Percentiles rank a stretch among this genome's conserved stretches.
Evolutionary conservation across 2,113 vertebrate genomes (phyloP).

Genomic region (Cacatua alba): DNA sequence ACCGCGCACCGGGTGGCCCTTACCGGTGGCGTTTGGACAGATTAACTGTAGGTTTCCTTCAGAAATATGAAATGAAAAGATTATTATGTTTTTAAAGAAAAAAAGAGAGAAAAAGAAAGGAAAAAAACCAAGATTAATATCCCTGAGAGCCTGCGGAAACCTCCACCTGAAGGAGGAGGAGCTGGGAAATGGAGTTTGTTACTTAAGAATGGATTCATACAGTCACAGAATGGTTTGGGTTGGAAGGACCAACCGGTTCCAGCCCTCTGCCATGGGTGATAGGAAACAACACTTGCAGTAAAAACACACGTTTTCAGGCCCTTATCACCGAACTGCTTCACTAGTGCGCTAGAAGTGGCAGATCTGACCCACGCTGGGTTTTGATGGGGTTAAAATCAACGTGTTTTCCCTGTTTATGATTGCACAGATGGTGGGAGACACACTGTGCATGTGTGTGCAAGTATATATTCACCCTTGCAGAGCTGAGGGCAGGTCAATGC

Average conservation of each 20-base stretch:
- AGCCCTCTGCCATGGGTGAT: neutral
- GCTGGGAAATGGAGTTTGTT: neutral
- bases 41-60: neutral
- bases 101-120: neutral
- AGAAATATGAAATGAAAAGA: neutral
- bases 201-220: neutral
- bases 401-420: neutral
- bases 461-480: no score
- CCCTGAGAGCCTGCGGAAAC: neutral
- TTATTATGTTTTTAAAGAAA: neutral
- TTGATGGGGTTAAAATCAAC: neutral
- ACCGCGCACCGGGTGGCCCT: neutral
- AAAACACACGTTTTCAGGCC: neutral
- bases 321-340: neutral
- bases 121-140: neutral
- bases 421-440: neutral
- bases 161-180: neutral
- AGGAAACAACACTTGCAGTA: neutral
- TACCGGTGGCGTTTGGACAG: neutral
- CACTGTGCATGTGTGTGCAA: fast-evolving
- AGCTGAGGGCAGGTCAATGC: neutral
- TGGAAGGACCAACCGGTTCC: neutral
- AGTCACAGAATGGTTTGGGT: neutral
- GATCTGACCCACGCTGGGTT: neutral
- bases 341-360: neutral